phyloP scores from a whole-genome alignment of 2,797 vertebrate species.

The Pelobates cultripes region DNA sequence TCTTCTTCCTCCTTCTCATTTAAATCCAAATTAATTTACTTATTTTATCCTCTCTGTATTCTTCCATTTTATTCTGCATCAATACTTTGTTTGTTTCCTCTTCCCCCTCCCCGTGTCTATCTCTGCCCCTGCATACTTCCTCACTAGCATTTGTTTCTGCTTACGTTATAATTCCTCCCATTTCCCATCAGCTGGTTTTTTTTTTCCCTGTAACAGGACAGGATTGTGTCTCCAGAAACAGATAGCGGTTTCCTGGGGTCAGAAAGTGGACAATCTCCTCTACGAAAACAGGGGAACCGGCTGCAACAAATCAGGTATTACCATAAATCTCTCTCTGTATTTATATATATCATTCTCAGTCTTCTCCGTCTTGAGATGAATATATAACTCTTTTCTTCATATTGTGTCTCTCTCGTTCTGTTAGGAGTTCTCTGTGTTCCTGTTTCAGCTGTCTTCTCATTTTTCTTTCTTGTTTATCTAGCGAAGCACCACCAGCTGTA shows the following conservation, averaged over 20 bases:
- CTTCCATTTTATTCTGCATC: neutral
- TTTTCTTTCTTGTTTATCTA: neutral
- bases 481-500: slow-evolving; percentile 7
- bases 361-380: too few relatives aligned
- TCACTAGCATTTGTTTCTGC: neutral
- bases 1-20: too few relatives aligned
- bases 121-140: neutral
- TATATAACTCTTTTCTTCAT: too few relatives aligned
- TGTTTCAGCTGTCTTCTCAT: neutral
- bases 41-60: too few relatives aligned
- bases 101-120: neutral
- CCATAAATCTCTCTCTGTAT: neutral
- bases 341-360: neutral
- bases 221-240: slow-evolving; percentile 86
- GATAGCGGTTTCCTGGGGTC: slow-evolving; percentile 96
- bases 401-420: neutral
- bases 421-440: neutral
- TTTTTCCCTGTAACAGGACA: slow-evolving; percentile 73
- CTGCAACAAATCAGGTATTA: slow-evolving; percentile 66
- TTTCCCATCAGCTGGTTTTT: neutral
- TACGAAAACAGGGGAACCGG: slow-evolving; percentile 72
- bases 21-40: too few relatives aligned
- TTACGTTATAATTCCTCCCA: neutral
- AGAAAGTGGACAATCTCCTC: slow-evolving; percentile 81
- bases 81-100: neutral